Evolutionary conservation across 2,113 vertebrate genomes (phyloP), one percentile per base, ranked within the genome.

Genomic region (Orthonyx spaldingii): DNA sequence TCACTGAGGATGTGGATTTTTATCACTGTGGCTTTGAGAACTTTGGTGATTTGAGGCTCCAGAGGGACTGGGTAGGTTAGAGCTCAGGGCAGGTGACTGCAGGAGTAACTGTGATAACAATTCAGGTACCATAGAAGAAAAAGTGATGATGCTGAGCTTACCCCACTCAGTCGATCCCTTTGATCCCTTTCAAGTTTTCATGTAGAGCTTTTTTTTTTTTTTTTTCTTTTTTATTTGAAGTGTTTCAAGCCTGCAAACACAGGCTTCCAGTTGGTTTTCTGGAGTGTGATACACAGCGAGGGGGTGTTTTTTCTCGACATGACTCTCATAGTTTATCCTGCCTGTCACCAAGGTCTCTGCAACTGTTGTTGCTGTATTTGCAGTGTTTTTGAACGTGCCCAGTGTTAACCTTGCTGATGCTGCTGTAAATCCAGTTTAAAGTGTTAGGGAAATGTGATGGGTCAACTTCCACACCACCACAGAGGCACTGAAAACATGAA

Each of bases 251-350:
- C 23, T 74, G 17, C 46, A 59, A 65, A 24, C 7, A 5, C 11
- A 44, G 41, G 5, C 12, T 86, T 77, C 15, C 20, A 21, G 44
- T 39, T 78, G 18, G 2, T 55, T 92, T 90, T 57, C 55, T 77
- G 42, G 61, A 39, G 5, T 24, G 23, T 50, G 47, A 26, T 46
- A 15, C 12, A 4, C 14, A 16, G 57, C 0, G 0, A 53, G 27
- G 8, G 19, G 4, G 7, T 66, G 42, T 72, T 23, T 27, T 4
- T 0, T 55, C 28, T 64, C 0, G 0, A 5, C 7, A 0, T 23
- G 39, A 21, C 50, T 42, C 47, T 55, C 1, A 0, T 37, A 11
- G 44, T 64, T 85, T 64, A 19, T 87, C 26, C 46, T 71, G 10
- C 20, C 8, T 50, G 42, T 35, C 15, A 27, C 33, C 55, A 66